These are phyloP conservation scores for Pyrrhia umbra DNA, from an alignment of 2,888 invertebrate genomes.

Conservation along the genomic window DNA sequence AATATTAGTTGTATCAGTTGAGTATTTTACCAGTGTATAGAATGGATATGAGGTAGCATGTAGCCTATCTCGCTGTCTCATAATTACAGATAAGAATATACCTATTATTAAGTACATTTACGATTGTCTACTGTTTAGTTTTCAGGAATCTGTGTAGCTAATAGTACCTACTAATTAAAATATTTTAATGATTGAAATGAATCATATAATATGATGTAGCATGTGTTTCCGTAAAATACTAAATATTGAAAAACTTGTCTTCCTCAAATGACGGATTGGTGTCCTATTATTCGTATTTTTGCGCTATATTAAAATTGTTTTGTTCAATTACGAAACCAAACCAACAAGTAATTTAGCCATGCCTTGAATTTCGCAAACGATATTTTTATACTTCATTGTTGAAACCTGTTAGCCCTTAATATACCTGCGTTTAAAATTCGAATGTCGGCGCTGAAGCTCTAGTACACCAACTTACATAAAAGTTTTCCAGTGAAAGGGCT, in stretches of 20 bases:
- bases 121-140: background rate
- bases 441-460: background rate
- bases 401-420: too few species aligned
- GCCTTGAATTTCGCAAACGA: too few species aligned
- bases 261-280: too few species aligned
- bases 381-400: too few species aligned
- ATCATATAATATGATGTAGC: too few species aligned
- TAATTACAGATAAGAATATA: background rate
- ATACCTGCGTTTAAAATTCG: background rate
- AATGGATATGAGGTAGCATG: background rate
- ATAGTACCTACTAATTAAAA: background rate
- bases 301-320: too few species aligned
- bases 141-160: constrained; percentile 28
- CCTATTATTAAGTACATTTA: background rate
- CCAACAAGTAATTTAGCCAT: too few species aligned
- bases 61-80: background rate
- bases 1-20: constrained; percentile 11
- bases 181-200: too few species aligned
- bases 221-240: too few species aligned
- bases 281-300: too few species aligned
- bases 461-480: background rate
- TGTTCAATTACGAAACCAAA: too few species aligned
- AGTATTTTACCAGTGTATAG: constrained; percentile 10
- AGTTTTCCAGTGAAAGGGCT: background rate
- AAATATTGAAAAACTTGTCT: too few species aligned